Evolutionary conservation across 1,140 invertebrate species (phyloP), one percentile per base, ranked within the genome.

Genomic region (Latrodectus geometricus): DNA sequence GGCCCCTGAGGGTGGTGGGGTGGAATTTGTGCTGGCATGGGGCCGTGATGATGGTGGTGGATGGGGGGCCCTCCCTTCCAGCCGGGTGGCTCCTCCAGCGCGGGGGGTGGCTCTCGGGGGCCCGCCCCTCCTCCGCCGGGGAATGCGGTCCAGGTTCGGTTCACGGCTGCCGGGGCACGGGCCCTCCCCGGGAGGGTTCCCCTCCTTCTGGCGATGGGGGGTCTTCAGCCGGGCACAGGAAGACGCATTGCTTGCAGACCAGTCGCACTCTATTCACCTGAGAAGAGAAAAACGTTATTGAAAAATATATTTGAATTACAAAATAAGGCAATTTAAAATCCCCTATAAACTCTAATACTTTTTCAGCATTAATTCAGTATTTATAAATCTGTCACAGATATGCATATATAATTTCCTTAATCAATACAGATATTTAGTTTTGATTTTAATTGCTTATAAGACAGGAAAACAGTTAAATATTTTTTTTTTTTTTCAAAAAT

Each of bases 81-180:
- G 74, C 75, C 75, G 74, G 74, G 66, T 65, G 65, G 65, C 83
- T 86, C 83, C 83, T 77, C 74, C 74, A 78, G 83, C 74, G 83
- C 74, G 83, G 74, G 74, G 65, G 83, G 83, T 68, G 74, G 74
- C 74, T 78, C 74, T 68, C 74, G 74, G 74, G 65, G 74, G 74
- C 65, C 65, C 66, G 74, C 83, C 83, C 74, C 83, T 78, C 83
- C 83, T 83, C 81, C 81, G 81, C 81, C 81, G 74, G 83, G 83
- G 83, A 86, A 86, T 73, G 83, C 83, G 83, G 83, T 78, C 83
- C 83, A 86, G 83, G 83, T 70, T 77, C 83, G 83, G 83, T 86
- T 86, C 83, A 86, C 83, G 83, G 83, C 83, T 86, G 65, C 78
- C 78, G 78, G 68, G 78, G 78, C 65, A 48, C 73, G 82, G 82